These are phyloP conservation scores for Danionella cerebrum DNA, from an alignment of 2,113 vertebrate genomes.

Conservation along the genomic window DNA sequence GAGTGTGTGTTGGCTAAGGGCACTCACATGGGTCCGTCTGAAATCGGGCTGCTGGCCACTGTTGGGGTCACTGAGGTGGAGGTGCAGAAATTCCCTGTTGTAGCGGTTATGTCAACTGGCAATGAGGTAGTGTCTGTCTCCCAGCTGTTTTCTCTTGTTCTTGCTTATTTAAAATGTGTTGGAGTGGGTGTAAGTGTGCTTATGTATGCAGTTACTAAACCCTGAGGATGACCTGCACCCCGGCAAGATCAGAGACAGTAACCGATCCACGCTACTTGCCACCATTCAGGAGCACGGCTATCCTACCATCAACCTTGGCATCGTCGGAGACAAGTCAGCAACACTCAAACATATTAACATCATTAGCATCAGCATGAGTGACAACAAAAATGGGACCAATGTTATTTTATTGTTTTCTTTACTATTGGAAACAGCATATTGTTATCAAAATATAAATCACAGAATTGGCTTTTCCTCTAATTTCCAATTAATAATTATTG, in stretches of 20 bases:
- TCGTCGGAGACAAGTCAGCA: constrained; percentile 93
- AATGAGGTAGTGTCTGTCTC: constrained; percentile 74
- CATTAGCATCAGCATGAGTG: no score
- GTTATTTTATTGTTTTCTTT: no score
- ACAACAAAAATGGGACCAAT: no score
- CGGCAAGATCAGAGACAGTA: constrained; percentile 97
- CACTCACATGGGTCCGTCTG: constrained; percentile 97
- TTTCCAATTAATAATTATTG: no score
- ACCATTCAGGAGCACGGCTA: constrained; percentile 99
- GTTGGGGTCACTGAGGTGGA: constrained; percentile 97
- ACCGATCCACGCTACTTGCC: constrained; percentile 94
- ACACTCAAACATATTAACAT: no score
- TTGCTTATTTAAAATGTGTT: background rate
- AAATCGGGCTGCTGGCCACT: constrained; percentile 94
- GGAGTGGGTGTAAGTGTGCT: constrained; percentile 25
- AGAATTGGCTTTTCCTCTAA: no score
- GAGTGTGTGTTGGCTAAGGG: constrained; percentile 96
- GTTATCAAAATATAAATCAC: no score
- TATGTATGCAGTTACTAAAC: constrained; percentile 78
- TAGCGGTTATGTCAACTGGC: constrained; percentile 98
- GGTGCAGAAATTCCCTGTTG: constrained; percentile 97
- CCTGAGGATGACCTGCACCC: constrained; percentile 97
- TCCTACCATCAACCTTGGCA: constrained; percentile 97
- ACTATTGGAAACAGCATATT: background rate
- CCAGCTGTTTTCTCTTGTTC: background rate